Base-by-base conservation (phyloP, 2,113 vertebrate genomes). In the Pygathrix nemaeus region DNA sequence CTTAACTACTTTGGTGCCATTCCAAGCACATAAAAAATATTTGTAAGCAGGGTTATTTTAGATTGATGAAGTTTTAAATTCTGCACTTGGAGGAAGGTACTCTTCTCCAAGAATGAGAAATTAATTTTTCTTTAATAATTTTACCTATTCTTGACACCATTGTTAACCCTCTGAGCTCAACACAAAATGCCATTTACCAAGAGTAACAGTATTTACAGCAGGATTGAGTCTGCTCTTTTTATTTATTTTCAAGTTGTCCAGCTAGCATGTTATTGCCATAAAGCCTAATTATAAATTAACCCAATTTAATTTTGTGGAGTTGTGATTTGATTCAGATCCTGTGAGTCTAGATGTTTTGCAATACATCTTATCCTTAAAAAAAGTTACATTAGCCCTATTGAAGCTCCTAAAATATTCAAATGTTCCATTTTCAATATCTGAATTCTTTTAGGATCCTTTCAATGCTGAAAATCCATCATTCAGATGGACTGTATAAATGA, bases 171-270 rank as follows among this genome's bases (percentile, higher is more conserved):
- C 45, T 91, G 43, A 86, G 20, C 43, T 87, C 27, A 50, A 55
- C 17, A 61, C 75, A 57, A 84, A 93, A 72, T 80, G 9, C 5
- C 55, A 32, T 76, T 88, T 55, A 50, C 27, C 40, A 81, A 17
- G 12, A 92, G 40, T 59, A 86, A 20, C 14, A 81, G 8, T 85
- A 52, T 80, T 87, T 84, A 79, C 27, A 52, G 1, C 12, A 87
- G 32, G 27, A 57, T n/a, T 90, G 43, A 40, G 10, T 88, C 88
- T 40, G 13, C 3, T 85, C n/a, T 93, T 81, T 93, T 87, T 8
- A 78, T 73, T 94, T 91, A 43, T 85, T 97, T 90, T 84, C 25
- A 87, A 32, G 48, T 84, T 97, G 45, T 72, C 80, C 35, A 75
- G n/a, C 23, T 79, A 86, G 23, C 3, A 32, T 93, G 61, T 79